Conservation (phyloP, 2,113 vertebrate genomes). For the Forbesichthys papilliferus region DNA sequence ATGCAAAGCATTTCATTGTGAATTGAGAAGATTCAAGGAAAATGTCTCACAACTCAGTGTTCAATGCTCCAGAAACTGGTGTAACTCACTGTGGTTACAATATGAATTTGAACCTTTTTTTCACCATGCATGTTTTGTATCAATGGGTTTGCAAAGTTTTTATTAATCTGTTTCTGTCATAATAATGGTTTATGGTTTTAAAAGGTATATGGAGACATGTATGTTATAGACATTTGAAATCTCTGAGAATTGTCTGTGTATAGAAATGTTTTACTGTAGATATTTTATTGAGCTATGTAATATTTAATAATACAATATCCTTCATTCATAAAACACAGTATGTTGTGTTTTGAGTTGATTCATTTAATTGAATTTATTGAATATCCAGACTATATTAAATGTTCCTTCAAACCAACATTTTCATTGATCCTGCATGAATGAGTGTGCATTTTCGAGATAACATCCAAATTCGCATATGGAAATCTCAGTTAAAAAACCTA, state of each 20-base stretch:
- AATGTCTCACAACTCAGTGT: background rate
- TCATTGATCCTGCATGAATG: background rate
- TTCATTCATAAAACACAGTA: conserved; percentile 3
- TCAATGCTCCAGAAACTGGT: conserved; percentile 27
- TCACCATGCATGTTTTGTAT: conserved; percentile 6
- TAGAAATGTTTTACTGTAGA: conserved; percentile 2
- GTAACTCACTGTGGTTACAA: background rate
- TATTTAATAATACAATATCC: background rate
- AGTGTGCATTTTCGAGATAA: background rate
- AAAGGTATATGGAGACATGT: background rate
- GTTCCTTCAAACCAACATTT: background rate
- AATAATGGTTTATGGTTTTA: background rate
- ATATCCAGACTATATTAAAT: background rate
- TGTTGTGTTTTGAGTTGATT: background rate
- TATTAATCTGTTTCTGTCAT: conserved; percentile 16
- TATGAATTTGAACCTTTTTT: conserved; percentile 24
- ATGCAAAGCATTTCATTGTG: conserved; percentile 3
- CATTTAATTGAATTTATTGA: background rate
- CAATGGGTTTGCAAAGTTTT: conserved; percentile 1
- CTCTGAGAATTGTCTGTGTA: background rate
- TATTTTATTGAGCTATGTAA: background rate
- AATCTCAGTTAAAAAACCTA: background rate
- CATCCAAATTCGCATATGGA: background rate
- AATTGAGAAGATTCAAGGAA: conserved; percentile 3
- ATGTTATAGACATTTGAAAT: background rate